Evolutionary conservation across 2,797 vertebrate species (phyloP), one percentile per base, ranked within the genome.

Genomic region (Lerista edwardsae): DNA sequence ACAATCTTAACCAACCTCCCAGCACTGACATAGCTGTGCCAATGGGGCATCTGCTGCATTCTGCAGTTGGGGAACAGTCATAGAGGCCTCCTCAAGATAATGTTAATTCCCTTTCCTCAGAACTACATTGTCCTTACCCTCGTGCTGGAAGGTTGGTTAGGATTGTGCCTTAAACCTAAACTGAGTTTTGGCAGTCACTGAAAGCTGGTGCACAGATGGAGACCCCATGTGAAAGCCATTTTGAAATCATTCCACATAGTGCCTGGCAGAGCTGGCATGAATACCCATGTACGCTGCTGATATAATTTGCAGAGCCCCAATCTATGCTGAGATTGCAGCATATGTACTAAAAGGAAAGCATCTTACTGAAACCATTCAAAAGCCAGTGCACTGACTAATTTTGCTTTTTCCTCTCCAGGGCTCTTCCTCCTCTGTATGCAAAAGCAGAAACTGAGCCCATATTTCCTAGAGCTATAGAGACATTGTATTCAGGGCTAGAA

Each of bases 271-370:
- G 25, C 34, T 71, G 55, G 7, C 27, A 71, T n/a, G 25, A 72
- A 82, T 69, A 83, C 82, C 93, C 81, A 41, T 57, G 3, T 55
- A 34, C 84, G 75, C 31, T 90, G 88, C 91, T 90, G 90, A 68
- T 81, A 71, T 83, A 87, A 91, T 89, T 87, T 85, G 84, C 93
- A 89, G 90, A 89, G 88, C 69, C 84, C 78, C 80, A 31, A 55
- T 0, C 69, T 41, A n/a, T n/a, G n/a, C n/a, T 27, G 25, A 36
- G 39, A 72, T 44, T 14, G 19, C 39, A 72, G 69, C 69, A 73
- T 61, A 27, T 82, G 80, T 41, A 86, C 82, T 57, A 0, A 85
- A 85, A 91, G 75, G 0, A 0, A 89, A 88, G 82, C 1, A 0
- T 80, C 91, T 62, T 84, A 86, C 68, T 81, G 78, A 64, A 86